Evolutionary conservation across 2,888 invertebrate genomes (phyloP), one percentile per base, ranked within the genome.

Genomic region (Rhorus exstirpatorius): DNA sequence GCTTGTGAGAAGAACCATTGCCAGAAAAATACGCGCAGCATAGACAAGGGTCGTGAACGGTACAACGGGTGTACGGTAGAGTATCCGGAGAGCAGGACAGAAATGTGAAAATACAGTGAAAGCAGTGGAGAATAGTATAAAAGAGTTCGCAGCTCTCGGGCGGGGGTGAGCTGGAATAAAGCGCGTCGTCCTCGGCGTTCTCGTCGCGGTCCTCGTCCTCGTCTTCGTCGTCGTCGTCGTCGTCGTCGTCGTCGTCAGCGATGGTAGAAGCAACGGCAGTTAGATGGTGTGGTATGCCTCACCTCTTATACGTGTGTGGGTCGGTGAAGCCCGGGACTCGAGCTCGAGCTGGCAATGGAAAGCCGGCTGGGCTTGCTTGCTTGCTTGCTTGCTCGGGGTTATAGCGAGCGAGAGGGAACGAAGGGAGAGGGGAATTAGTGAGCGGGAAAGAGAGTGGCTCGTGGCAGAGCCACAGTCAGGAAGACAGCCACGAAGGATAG

Each of bases 401-500:
- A 51, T 67, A 72, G 60, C 24, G 51, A 72, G 70, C 24, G 38
- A n/a, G 26, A 63, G 70, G 60, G 75, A 71, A 79, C 53, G 55
- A 65, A 79, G 75, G 71, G 77, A 65, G 82, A 72, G 80, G 84
- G 77, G 85, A 81, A 84, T 85, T 84, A 81, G 80, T 81, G 79
- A 74, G 79, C 83, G 79, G 75, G 76, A 71, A 81, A 79, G 67
- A 83, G 78, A 83, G 84, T 79, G 76, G 76, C 58, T 80, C 65
- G 71, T 53, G 68, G 78, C 63, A 72, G 55, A 77, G 12, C 31
- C 60, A 80, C 77, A 79, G 83, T 77, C 72, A 83, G 79, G 75
- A 83, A 63, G 83, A 83, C 77, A 82, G 83, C 81, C 81, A 75
- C 76, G 78, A 84, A 82, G 85, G 87, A 88, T 89, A 85, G 88